Conservation (phyloP, 2,113 vertebrate genomes). For the Marcusenius ussheri region DNA sequence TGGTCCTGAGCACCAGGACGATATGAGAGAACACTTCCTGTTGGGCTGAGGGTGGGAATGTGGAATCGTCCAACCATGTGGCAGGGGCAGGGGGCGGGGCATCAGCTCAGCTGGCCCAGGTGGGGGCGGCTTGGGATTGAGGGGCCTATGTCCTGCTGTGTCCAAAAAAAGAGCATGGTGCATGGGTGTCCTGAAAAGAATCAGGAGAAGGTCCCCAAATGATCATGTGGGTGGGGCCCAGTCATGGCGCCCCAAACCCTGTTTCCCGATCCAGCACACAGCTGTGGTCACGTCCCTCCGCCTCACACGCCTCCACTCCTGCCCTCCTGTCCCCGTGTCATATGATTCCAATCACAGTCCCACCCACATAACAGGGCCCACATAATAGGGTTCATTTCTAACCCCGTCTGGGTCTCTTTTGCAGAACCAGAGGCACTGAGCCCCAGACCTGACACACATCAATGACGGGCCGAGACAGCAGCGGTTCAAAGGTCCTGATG, state of each 20-base stretch:
- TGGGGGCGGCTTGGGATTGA: neutral
- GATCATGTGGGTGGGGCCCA: neutral
- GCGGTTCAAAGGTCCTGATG: neutral
- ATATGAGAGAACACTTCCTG: neutral
- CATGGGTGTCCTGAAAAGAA: neutral
- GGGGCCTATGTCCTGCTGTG: neutral
- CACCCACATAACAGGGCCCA: neutral
- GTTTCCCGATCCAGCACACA: neutral
- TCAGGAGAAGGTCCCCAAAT: neutral
- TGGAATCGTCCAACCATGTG: slow-evolving; percentile 33
- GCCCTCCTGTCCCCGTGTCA: neutral
- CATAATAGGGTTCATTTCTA: neutral
- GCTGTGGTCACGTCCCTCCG: neutral
- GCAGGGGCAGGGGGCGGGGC: slow-evolving; percentile 15
- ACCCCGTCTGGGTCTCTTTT: neutral
- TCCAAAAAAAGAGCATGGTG: neutral
- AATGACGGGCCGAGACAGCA: neutral
- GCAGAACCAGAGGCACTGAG: neutral
- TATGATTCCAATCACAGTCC: neutral
- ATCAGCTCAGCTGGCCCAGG: slow-evolving; percentile 24
- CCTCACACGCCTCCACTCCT: neutral
- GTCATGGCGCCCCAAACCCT: neutral
- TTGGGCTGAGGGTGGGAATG: slow-evolving; percentile 19
- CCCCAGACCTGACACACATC: neutral
- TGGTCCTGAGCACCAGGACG: neutral